Conservation (phyloP, 2,113 vertebrate genomes). For the Larimichthys crocea region DNA sequence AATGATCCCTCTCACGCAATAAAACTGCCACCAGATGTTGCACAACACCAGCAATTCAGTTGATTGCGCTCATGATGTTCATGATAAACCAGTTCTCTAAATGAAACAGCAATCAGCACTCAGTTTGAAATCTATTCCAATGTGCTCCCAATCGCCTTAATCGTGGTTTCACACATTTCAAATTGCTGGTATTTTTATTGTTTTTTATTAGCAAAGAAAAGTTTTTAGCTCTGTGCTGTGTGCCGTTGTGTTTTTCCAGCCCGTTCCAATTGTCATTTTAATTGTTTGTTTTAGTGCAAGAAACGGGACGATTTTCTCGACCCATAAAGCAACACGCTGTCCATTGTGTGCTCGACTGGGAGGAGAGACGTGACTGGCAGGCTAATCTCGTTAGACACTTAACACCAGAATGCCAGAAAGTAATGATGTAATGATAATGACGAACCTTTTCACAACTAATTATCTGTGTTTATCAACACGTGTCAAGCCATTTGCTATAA, state of each 20-base stretch:
- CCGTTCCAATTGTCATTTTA: too few species aligned
- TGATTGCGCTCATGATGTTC: background rate
- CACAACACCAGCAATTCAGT: conserved; percentile 7
- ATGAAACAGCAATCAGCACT: background rate
- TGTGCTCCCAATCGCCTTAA: background rate
- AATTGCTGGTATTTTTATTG: background rate
- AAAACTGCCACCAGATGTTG: conserved; percentile 39
- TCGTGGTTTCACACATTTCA: background rate
- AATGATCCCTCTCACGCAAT: background rate
- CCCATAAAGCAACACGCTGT: conserved; percentile 47
- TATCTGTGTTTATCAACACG: conserved; percentile 78
- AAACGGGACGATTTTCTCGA: too few species aligned
- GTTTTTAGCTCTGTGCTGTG: too few species aligned
- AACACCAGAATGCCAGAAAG: conserved; percentile 69
- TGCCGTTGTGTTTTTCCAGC: too few species aligned
- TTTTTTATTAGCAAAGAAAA: background rate
- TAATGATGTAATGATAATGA: conserved; percentile 78
- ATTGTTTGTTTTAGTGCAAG: too few species aligned
- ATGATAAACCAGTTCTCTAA: background rate
- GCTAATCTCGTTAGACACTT: conserved; percentile 79
- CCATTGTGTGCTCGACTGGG: conserved; percentile 74
- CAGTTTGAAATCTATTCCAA: background rate
- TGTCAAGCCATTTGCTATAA: conserved; percentile 66
- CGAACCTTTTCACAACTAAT: conserved; percentile 80
- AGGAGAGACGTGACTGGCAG: conserved; percentile 77